A percentile compares a stretch with the other conserved stretches of the same genome.
Conservation (phyloP, 2,888 invertebrate species). For the Meiosimyza decipiens region DNA sequence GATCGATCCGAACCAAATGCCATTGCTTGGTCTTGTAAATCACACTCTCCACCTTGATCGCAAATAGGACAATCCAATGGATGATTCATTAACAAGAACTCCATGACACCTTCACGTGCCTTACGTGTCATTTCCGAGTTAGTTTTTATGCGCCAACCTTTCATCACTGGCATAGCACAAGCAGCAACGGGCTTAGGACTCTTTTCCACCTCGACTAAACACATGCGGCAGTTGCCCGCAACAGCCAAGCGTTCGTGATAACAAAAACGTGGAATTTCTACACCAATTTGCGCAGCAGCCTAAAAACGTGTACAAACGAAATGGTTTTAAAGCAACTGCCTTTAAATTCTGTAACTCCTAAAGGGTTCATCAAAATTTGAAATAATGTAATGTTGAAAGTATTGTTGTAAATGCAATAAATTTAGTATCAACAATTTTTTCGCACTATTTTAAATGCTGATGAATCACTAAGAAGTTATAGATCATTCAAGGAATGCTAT, state of each 20-base stretch:
- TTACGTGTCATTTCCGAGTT: slow-evolving; percentile 92
- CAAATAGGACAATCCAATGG: slow-evolving; percentile 99
- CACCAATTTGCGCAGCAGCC: slow-evolving; percentile 94
- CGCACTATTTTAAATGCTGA: no score
- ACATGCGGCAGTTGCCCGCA: slow-evolving; percentile 99
- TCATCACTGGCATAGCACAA: slow-evolving; percentile 99
- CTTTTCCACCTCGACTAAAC: slow-evolving; percentile 98
- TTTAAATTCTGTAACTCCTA: no score
- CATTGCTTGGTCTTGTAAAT: slow-evolving; percentile 98
- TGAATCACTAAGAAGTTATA: no score
- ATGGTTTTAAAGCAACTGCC: background rate
- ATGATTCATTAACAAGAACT: slow-evolving; percentile 97
- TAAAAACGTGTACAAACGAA: slow-evolving; percentile 59
- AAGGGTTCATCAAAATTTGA: no score
- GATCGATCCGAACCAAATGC: slow-evolving; percentile 96
- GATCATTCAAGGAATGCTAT: no score
- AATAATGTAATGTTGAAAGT: no score
- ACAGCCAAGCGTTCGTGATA: slow-evolving; percentile 98
- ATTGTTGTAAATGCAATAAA: no score
- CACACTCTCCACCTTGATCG: slow-evolving; percentile 96
- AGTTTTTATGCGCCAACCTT: slow-evolving; percentile 98
- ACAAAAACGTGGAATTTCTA: slow-evolving; percentile 99
- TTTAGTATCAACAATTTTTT: no score
- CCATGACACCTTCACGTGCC: slow-evolving; percentile 92
- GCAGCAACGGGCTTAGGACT: slow-evolving; percentile 98